A percentile compares a stretch with the other conserved stretches of the same genome.
These are phyloP conservation scores for Dasysyrphus tricinctus DNA, from an alignment of 2,888 invertebrate species.

Conservation along the genomic window DNA sequence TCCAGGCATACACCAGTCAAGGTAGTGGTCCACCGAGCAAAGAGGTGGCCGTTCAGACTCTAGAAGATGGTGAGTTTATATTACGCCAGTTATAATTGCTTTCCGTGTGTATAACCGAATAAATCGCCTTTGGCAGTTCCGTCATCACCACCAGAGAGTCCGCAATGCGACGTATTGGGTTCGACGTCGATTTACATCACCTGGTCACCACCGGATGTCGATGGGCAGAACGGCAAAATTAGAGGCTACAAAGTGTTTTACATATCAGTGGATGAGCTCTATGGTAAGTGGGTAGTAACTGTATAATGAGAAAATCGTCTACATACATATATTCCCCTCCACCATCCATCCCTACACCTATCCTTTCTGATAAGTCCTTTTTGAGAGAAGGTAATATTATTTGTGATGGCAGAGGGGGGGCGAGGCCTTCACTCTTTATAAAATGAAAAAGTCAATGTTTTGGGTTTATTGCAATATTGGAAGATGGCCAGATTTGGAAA, in stretches of 20 bases:
- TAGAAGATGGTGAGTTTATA: constrained; percentile 89
- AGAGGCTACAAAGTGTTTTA: constrained; percentile 94
- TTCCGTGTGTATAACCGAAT: constrained; percentile 65
- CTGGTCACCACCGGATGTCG: constrained; percentile 92
- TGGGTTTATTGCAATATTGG: constrained; percentile 44
- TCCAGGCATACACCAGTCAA: constrained; percentile 93
- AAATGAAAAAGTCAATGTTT: constrained; percentile 43
- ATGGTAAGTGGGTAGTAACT: constrained; percentile 85
- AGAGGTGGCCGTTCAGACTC: constrained; percentile 90
- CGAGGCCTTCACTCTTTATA: constrained; percentile 21
- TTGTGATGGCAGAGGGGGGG: background rate
- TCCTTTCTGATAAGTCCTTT: background rate
- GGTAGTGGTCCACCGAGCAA: constrained; percentile 94
- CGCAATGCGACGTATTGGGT: constrained; percentile 91
- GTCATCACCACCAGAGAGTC: constrained; percentile 92
- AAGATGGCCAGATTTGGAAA: constrained; percentile 44
- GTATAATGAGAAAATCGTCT: constrained; percentile 54
- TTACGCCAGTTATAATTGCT: constrained; percentile 70
- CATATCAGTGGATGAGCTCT: constrained; percentile 91
- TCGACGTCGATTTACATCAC: constrained; percentile 93
- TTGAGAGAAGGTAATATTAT: background rate
- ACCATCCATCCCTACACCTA: background rate
- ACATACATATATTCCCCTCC: background rate
- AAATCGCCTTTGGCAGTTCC: constrained; percentile 87
- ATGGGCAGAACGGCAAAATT: constrained; percentile 93